Conservation (phyloP, 2,113 vertebrate species). For the Peromyscus polionotus region DNA sequence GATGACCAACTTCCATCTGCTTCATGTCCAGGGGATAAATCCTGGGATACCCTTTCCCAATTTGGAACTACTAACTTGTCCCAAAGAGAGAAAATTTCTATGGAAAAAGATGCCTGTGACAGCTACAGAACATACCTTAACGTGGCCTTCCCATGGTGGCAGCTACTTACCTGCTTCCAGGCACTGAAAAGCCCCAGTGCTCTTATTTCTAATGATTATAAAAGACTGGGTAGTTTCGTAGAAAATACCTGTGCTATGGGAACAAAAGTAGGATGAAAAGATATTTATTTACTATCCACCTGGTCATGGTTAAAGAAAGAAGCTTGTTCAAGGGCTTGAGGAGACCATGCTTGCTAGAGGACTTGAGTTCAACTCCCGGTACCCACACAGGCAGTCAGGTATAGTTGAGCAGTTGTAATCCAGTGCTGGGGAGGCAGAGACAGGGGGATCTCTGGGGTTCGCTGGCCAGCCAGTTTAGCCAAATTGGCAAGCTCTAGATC, state of each 20-base stretch:
- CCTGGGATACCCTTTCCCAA: background rate
- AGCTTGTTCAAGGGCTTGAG: background rate
- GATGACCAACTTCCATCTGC: background rate
- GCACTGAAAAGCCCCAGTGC: background rate
- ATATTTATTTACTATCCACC: background rate
- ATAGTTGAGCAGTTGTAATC: too few relatives aligned
- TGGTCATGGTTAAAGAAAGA: background rate
- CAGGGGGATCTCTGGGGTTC: background rate
- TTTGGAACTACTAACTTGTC: background rate
- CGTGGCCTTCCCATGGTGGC: background rate
- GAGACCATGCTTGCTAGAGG: background rate
- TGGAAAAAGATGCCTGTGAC: background rate
- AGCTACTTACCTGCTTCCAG: background rate
- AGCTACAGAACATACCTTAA: background rate
- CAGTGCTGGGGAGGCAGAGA: background rate
- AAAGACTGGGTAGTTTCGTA: background rate
- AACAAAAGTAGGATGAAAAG: background rate
- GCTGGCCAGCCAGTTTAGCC: background rate
- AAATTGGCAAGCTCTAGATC: background rate
- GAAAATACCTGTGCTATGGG: background rate
- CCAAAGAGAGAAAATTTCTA: background rate
- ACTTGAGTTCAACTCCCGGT: background rate
- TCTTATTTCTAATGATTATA: background rate
- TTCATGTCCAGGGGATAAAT: background rate
- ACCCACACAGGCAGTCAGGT: background rate